Percentiles rank a stretch among this genome's conserved stretches.
Evolutionary conservation across 2,797 vertebrate species (phyloP).

Genomic region (Sparus aurata): DNA sequence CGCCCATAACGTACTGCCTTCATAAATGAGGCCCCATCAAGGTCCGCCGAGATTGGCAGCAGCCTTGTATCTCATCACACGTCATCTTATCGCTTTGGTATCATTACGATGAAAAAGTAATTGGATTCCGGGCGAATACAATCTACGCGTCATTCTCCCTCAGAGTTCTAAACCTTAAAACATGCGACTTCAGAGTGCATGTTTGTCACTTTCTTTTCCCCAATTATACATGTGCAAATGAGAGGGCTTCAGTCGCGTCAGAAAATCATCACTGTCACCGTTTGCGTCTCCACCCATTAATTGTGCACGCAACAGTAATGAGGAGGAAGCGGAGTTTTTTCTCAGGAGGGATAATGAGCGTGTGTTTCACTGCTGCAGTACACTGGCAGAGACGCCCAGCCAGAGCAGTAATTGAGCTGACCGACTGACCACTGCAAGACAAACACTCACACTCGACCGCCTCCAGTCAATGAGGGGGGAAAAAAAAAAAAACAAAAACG

Average conservation of each 20-base stretch:
- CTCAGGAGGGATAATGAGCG: constrained; percentile 67
- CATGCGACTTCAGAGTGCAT: no score
- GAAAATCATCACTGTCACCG: constrained; percentile 5
- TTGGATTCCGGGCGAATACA: not conserved
- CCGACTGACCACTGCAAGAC: constrained; percentile 59
- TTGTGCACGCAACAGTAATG: constrained; percentile 46
- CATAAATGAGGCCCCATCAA: constrained; percentile 30
- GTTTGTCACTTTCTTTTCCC: not conserved
- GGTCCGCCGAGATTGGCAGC: constrained; percentile 9
- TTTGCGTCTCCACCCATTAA: constrained; percentile 29
- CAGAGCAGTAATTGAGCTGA: constrained; percentile 73
- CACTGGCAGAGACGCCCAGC: constrained; percentile 57
- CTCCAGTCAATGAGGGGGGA: constrained; percentile 1
- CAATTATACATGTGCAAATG: not conserved
- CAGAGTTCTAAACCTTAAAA: not conserved
- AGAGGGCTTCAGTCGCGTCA: constrained; percentile 17
- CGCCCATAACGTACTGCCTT: constrained; percentile 35
- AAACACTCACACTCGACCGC: constrained; percentile 15
- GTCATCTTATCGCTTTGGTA: constrained; percentile 8
- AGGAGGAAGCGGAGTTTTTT: constrained; percentile 45
- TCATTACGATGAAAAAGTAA: constrained; percentile 8
- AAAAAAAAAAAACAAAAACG: constrained; percentile 2
- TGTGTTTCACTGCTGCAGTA: constrained; percentile 46
- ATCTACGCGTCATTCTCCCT: not conserved
- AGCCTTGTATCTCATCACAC: constrained; percentile 7